A percentile compares a stretch with the other conserved stretches of the same genome.
Conservation (phyloP, 2,113 vertebrate genomes). For the crab-eating macaque (Macaca fascicularis) region DNA sequence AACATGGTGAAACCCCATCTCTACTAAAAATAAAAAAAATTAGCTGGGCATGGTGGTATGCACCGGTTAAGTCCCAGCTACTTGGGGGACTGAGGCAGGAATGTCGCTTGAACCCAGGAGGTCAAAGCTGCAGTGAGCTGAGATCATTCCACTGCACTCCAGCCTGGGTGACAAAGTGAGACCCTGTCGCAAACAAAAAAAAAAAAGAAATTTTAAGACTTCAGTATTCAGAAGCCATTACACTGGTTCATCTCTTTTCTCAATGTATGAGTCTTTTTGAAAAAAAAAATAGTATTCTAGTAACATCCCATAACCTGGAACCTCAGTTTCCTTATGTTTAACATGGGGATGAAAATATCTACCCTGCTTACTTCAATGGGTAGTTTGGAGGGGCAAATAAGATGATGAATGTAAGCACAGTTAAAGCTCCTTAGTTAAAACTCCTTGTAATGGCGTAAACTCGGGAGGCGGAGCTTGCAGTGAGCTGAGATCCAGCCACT, state of each 20-base stretch:
- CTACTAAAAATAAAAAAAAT: too few relatives aligned
- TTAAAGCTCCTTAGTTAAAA: neutral
- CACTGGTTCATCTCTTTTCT: conserved; percentile 17
- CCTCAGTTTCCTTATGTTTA: neutral
- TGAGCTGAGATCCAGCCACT: too few relatives aligned
- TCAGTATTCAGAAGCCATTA: neutral
- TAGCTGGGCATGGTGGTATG: too few relatives aligned
- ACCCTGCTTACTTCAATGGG: neutral
- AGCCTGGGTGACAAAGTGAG: too few relatives aligned
- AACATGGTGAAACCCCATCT: too few relatives aligned
- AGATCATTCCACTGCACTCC: too few relatives aligned
- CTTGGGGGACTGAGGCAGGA: too few relatives aligned
- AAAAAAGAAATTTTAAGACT: neutral
- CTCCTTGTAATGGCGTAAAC: neutral
- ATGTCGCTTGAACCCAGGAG: too few relatives aligned
- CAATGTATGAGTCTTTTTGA: neutral
- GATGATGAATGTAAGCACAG: neutral
- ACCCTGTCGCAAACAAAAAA: too few relatives aligned
- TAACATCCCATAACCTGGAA: neutral
- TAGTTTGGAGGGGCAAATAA: neutral
- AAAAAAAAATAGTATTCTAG: neutral
- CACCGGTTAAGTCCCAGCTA: too few relatives aligned
- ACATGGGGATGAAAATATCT: conserved; percentile 17
- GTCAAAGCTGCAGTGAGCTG: too few relatives aligned
- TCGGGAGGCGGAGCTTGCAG: too few relatives aligned